Percentiles rank a stretch among this genome's conserved stretches.
phyloP scores from a whole-genome alignment of 1,140 invertebrate genomes.

The Dinoponera quadriceps region DNA sequence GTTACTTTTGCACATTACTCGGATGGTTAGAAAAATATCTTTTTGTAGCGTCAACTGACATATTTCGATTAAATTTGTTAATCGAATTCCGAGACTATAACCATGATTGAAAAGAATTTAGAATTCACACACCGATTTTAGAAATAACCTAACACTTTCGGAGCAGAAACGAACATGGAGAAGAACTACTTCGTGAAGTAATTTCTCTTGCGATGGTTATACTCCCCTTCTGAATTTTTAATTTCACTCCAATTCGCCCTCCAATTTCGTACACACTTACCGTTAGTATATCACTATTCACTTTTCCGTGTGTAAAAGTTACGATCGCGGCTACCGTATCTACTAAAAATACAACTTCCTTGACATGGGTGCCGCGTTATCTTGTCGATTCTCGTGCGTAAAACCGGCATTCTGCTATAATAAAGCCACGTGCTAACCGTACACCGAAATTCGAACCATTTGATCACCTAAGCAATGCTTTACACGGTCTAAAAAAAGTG shows the following conservation, averaged over 20 bases:
- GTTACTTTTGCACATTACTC: neutral
- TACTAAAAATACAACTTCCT: conserved; percentile 56
- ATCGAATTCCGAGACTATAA: neutral
- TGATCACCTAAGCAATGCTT: conserved; percentile 33
- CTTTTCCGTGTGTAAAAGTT: conserved; percentile 26
- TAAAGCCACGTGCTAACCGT: conserved; percentile 37
- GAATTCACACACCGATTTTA: neutral
- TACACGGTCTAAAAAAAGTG: conserved; percentile 16
- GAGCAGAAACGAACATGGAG: neutral
- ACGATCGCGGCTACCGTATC: conserved; percentile 3
- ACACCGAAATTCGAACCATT: conserved; percentile 48
- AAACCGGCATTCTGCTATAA: conserved; percentile 11
- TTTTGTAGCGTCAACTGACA: neutral
- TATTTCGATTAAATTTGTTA: neutral
- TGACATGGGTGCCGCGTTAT: conserved; percentile 44
- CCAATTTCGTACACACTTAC: neutral
- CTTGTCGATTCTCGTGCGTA: conserved; percentile 52
- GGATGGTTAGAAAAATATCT: neutral
- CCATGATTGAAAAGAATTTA: neutral
- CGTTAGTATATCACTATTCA: neutral
- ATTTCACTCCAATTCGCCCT: conserved; percentile 1
- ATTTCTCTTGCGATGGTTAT: neutral
- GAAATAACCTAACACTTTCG: neutral
- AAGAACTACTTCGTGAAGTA: neutral
- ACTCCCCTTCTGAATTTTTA: conserved; percentile 13